A percentile compares a stretch with the other conserved stretches of the same genome.
Evolutionary conservation across 2,113 vertebrate genomes (phyloP).

Genomic region (Lamprologus lemairii): DNA sequence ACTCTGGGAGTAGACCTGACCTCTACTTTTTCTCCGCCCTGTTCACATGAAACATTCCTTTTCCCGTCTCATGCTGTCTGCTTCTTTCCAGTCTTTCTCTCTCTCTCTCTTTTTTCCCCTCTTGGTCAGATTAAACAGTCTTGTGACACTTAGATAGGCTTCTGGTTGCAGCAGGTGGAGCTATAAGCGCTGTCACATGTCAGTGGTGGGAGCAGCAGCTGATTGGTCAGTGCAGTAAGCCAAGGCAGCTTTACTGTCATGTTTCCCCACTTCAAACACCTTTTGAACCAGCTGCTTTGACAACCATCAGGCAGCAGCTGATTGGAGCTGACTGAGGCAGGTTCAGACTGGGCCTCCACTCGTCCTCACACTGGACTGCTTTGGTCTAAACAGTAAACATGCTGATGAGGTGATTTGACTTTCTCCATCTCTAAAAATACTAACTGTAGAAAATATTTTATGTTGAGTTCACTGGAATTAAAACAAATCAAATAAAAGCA

Average conservation of each 20-base stretch:
- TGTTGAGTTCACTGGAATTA: not conserved
- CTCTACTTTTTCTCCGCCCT: not conserved
- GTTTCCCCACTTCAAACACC: slow-evolving; percentile 67
- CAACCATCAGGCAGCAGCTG: slow-evolving; percentile 22
- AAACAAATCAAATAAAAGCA: not conserved
- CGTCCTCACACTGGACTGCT: not conserved
- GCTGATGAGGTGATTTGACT: not conserved
- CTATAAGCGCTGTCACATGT: slow-evolving; percentile 55
- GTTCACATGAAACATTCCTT: not conserved
- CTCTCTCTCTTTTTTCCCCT: not conserved
- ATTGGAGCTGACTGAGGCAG: slow-evolving; percentile 27
- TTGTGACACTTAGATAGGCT: not conserved
- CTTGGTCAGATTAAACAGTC: slow-evolving; percentile 5
- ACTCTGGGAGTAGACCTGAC: not conserved
- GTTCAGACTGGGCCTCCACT: not conserved
- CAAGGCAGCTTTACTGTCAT: slow-evolving; percentile 23
- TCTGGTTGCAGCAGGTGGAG: not conserved
- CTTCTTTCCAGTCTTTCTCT: not conserved
- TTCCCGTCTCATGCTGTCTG: not conserved
- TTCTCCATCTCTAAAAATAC: not conserved
- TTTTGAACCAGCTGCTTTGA: slow-evolving; percentile 61
- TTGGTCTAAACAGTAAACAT: not conserved
- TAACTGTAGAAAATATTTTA: not conserved
- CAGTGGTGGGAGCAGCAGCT: not conserved
- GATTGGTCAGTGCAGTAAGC: not conserved